These are phyloP conservation scores for Prunella strophiata DNA, from an alignment of 2,797 vertebrate species.

Conservation along the genomic window DNA sequence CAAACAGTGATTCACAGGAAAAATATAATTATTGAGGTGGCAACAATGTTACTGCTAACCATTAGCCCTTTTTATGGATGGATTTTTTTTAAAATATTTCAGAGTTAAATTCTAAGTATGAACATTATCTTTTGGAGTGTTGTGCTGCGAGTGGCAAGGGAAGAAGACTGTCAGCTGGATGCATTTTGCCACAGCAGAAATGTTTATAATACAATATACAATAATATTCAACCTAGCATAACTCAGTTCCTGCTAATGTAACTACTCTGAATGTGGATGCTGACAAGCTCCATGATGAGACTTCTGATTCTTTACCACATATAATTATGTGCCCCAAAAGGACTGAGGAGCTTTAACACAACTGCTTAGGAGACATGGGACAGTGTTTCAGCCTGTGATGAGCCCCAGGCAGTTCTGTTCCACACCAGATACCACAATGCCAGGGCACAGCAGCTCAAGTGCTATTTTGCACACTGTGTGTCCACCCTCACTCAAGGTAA, in stretches of 20 bases:
- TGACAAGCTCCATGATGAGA: neutral
- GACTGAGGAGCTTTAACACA: neutral
- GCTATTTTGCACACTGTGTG: neutral
- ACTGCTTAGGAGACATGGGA: neutral
- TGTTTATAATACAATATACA: neutral
- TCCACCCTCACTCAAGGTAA: neutral
- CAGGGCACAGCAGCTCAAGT: neutral
- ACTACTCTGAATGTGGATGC: neutral
- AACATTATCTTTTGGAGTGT: neutral
- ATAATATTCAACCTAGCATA: neutral
- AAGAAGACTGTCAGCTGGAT: neutral
- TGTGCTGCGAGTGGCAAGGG: neutral
- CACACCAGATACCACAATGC: neutral
- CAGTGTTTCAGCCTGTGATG: neutral
- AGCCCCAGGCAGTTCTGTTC: neutral
- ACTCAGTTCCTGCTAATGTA: neutral
- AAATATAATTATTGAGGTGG: neutral
- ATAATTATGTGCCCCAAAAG: neutral
- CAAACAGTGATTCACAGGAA: neutral
- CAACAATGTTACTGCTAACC: neutral
- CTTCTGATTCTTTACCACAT: neutral
- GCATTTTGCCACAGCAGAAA: neutral
- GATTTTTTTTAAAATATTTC: neutral
- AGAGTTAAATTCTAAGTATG: neutral
- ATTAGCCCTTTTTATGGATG: neutral